Conservation (phyloP, 2,888 invertebrate genomes). For the Apodemia duryi region DNA sequence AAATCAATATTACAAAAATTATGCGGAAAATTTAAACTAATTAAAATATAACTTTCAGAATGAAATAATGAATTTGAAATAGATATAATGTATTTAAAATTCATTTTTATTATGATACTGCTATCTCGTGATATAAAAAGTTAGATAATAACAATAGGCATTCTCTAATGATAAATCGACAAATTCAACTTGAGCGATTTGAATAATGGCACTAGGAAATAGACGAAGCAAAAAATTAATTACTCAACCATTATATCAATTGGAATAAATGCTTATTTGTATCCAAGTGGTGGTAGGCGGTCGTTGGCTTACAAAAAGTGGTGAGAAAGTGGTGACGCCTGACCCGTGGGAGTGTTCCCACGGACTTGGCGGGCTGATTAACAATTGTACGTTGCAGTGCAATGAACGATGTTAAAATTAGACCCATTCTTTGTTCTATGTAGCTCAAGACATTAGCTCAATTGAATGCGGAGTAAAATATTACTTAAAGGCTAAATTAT, state of each 20-base stretch:
- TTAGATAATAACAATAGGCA: neutral
- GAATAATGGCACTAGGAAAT: neutral
- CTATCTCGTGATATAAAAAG: too few relatives aligned
- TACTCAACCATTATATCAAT: constrained; percentile 9
- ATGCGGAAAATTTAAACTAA: too few relatives aligned
- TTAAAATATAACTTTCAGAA: too few relatives aligned
- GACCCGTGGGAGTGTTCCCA: constrained; percentile 61
- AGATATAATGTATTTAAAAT: too few relatives aligned
- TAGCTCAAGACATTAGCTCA: neutral
- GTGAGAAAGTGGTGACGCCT: constrained; percentile 39
- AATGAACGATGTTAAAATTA: constrained; percentile 27
- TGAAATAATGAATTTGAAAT: too few relatives aligned
- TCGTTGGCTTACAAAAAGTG: constrained; percentile 42
- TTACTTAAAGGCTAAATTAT: too few relatives aligned
- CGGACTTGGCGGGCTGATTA: constrained; percentile 34
- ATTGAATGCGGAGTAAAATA: neutral
- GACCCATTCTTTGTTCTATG: constrained; percentile 9
- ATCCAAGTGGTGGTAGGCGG: constrained; percentile 34
- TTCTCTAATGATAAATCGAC: neutral
- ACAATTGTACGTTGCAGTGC: constrained; percentile 25
- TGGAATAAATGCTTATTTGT: neutral
- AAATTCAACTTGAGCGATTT: neutral
- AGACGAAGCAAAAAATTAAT: constrained; percentile 1
- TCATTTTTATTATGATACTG: too few relatives aligned
- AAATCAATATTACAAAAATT: too few relatives aligned